Evolutionary conservation across 2,797 vertebrate species (phyloP), one percentile per base, ranked within the genome.

Genomic region (Odontamblyopus rebecca): DNA sequence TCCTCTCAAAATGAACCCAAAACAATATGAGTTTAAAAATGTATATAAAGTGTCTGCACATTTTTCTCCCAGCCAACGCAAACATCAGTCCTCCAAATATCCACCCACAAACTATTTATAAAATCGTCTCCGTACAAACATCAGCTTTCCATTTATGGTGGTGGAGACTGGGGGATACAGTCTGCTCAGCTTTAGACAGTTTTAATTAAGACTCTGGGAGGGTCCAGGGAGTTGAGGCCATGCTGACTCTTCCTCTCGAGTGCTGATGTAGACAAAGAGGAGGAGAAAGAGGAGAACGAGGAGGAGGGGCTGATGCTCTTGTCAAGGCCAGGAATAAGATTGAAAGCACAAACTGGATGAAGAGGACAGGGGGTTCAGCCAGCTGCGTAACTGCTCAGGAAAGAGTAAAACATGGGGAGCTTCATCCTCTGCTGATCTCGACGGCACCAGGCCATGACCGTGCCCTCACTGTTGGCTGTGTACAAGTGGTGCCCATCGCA

Each of bases 321-420:
- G 68, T 72, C 72, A 67, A 72, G 77, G 50, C 50, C 65, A 54
- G 50, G 23, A 16, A 26, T 29, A 29, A 66, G 44, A 29, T 19
- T 18, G 65, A 74, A 69, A 38, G 59, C 71, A 64, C 73, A 27
- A 0, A 64, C 61, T 75, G 75, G 80, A 69, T 18, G 79, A 71
- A 71, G 64, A 74, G 68, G 53, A 67, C 5, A 0, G 19, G 18
- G 6, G 16, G 2, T 65, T 92, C 95, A 99, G 61, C 97, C 96
- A 1, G 97, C 98, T 0, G 97, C 97, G 0, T 99, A 99, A 93
- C 94, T 99, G 93, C 98, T 99, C 65, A 99, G 95, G 93, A 99
- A 99, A 56, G 98, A 97, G 79, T 97, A 99, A 92, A 99, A 99
- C 97, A 99, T 98, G 71, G 98, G 98, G 69, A 97, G 92, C 91